Evolutionary conservation across 2,113 vertebrate genomes (phyloP).

Genomic region (Poicephalus gulielmi): DNA sequence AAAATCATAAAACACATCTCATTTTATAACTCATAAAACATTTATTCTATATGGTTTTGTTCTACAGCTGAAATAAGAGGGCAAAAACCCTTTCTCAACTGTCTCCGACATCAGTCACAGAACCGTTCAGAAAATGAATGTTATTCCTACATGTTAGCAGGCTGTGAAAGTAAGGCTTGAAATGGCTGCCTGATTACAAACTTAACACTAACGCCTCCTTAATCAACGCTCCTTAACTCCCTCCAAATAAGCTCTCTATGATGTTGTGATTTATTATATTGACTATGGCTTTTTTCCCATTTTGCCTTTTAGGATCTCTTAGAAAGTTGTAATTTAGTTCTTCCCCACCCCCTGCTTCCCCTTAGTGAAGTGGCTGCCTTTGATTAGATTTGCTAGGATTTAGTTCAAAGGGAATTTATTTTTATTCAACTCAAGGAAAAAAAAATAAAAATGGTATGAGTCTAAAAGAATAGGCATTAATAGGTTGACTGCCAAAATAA

Average conservation of each 20-base stretch:
- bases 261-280: slow-evolving; percentile 51
- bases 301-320: slow-evolving; percentile 46
- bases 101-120: slow-evolving; percentile 5
- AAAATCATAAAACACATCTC: background rate
- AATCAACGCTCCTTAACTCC: slow-evolving; percentile 57
- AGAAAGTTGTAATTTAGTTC: slow-evolving; percentile 58
- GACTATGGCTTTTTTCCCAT: slow-evolving; percentile 50
- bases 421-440: slow-evolving; percentile 28
- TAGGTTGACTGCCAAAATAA: slow-evolving; percentile 13
- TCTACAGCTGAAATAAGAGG: background rate
- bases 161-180: slow-evolving; percentile 41
- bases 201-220: slow-evolving; percentile 60
- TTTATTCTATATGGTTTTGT: background rate
- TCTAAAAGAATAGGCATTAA: background rate
- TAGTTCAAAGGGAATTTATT: slow-evolving; percentile 50
- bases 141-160: slow-evolving; percentile 46
- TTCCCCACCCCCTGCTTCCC: slow-evolving; percentile 23
- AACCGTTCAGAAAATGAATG: slow-evolving; percentile 49
- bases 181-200: slow-evolving; percentile 62
- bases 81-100: background rate
- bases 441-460: background rate
- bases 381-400: slow-evolving; percentile 60
- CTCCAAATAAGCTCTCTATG: slow-evolving; percentile 49
- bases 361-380: slow-evolving; percentile 42
- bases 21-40: background rate